Base-by-base conservation (phyloP, 1,140 invertebrate genomes). In the Carcinoscorpius rotundicauda region DNA sequence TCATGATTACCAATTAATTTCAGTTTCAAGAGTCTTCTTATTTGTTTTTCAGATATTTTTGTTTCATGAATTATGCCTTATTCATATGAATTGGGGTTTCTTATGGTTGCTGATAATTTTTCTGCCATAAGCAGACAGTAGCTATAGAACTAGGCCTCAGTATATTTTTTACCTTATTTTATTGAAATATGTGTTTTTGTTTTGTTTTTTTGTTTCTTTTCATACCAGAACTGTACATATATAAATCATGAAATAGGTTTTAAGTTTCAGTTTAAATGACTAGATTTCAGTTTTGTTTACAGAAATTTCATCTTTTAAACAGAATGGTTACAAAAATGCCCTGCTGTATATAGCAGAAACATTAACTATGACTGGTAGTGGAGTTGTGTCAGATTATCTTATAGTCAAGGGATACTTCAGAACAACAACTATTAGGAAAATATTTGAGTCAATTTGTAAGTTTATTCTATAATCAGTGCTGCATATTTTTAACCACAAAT, bases 291-390 rank as follows among this genome's bases (percentile, higher is more conserved):
- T 29, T 29, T 29, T 29, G 29, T 29, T 29, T 2, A 29, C 29
- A 29, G 29, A 29, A 29, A 29, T 29, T 29, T 8, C 58, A 10
- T 58, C 48, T 11, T 11, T 65, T 6, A 61, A 51, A 51, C 52
- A 73, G 72, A 73, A 73, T 64, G 71, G 72, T 11, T 57, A 67
- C 8, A 67, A 71, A n/a, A 73, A 73, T 62, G 66, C 72, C 9
- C 51, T 68, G 3, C 52, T 73, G 5, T 72, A 72, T 60, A 60
- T 70, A 4, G 64, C 70, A 8, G 56, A 68, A 10, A 72, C 70
- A 50, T n/a, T 67, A 53, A 68, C 70, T 2, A 53, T 68, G 29
- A n/a, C 69, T 1, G 4, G 71, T n/a, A 66, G 65, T 3, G 72
- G 71, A 51, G 68, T 60, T 6, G 8, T 70, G 6, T 70, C 72